Conservation (phyloP, 1,140 invertebrate species). For the Lepidurus apus region DNA sequence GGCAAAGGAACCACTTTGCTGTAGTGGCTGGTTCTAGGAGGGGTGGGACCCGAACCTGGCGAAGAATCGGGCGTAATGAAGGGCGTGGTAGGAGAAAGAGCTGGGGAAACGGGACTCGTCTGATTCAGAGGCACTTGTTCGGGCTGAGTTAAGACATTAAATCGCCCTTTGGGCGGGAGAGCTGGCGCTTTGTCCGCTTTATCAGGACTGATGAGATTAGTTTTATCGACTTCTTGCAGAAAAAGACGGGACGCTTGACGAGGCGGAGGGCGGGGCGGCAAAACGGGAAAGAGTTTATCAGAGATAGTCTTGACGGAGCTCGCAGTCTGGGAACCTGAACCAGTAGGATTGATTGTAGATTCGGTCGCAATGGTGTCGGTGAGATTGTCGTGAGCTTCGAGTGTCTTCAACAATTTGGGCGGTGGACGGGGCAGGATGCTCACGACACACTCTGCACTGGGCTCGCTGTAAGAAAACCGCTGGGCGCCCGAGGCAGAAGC, state of each 20-base stretch:
- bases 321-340: not conserved
- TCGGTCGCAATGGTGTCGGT: not conserved
- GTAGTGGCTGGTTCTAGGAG: slow-evolving; percentile 28
- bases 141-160: slow-evolving; percentile 32
- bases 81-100: slow-evolving; percentile 34
- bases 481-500: slow-evolving; percentile 34
- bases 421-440: no score
- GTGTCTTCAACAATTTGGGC: no score
- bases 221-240: not conserved
- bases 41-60: slow-evolving; percentile 26
- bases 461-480: not conserved
- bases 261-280: slow-evolving; percentile 26
- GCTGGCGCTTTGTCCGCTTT: slow-evolving; percentile 34
- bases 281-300: not conserved
- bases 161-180: slow-evolving; percentile 40
- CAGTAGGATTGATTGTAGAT: not conserved
- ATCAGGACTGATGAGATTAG: not conserved
- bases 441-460: not conserved
- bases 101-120: not conserved
- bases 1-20: slow-evolving; percentile 31
- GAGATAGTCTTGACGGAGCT: not conserved
- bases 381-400: no score
- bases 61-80: slow-evolving; percentile 32
- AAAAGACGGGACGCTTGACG: not conserved
- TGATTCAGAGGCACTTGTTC: slow-evolving; percentile 28